A percentile compares a stretch with the other conserved stretches of the same genome.
Evolutionary conservation across 2,113 vertebrate genomes (phyloP).

Genomic region (Prietella phreatophila): DNA sequence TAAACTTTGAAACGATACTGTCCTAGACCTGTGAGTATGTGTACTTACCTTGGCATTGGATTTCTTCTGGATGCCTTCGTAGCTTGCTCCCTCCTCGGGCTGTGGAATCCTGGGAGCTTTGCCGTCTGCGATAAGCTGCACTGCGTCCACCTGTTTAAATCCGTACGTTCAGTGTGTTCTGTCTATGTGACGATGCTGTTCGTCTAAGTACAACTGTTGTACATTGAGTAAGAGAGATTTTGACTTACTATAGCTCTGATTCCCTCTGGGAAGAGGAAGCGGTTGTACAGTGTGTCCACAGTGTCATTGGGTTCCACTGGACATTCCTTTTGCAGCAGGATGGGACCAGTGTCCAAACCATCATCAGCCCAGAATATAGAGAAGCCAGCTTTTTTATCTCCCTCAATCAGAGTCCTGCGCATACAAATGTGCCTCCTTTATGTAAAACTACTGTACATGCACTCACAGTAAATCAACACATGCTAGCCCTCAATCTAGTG

Average conservation of each 20-base stretch:
- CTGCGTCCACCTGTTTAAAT: conserved; percentile 83
- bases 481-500: background rate
- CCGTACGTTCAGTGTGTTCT: background rate
- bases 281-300: conserved; percentile 90
- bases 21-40: background rate
- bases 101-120: conserved; percentile 85
- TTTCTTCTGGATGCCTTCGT: conserved; percentile 96
- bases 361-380: conserved; percentile 97
- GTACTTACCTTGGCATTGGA: conserved; percentile 84
- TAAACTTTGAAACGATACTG: background rate
- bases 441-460: background rate
- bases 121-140: conserved; percentile 91
- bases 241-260: conserved; percentile 91
- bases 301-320: conserved; percentile 85
- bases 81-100: conserved; percentile 86
- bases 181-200: background rate
- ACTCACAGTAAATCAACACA: background rate
- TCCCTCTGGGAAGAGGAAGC: conserved; percentile 94
- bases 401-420: conserved; percentile 91
- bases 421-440: background rate
- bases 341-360: conserved; percentile 93
- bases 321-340: conserved; percentile 90
- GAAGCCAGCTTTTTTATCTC: conserved; percentile 91
- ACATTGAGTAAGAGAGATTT: background rate
- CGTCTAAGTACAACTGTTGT: too few relatives aligned